Base-by-base conservation (phyloP, 92 coral and sea anemone genomes). In the Micromussa lordhowensis region DNA sequence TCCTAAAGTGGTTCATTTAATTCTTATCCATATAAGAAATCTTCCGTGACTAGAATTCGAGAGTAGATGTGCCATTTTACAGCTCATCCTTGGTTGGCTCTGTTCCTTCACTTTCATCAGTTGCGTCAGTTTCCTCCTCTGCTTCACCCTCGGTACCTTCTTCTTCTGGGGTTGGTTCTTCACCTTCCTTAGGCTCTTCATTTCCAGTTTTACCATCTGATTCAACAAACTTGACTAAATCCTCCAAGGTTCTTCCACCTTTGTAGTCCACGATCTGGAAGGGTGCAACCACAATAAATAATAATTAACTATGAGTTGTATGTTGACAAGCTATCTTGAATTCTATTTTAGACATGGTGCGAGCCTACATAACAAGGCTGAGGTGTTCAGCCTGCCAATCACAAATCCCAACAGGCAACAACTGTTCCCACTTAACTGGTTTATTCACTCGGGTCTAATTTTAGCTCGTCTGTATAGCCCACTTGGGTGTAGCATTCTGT, bases 201-300 rank as follows among this genome's bases (percentile, higher is more conserved):
- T 94, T 94, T 30, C 92, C 93, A 57, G 89, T 98, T 84, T 97
- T 97, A 32, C 99, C 99, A 32, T 96, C 99, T 31, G 96, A 90
- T 68, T 96, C 92, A 30, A 97, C 54, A 88, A 97, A 97, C 89
- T 96, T 97, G 53, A 91, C 93, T 59, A 97, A 86, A 90, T 94
- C 98, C 1, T 97, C 99, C 68, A 96, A 89, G 17, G 97, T 94
- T 83, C 99, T 85, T 57, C 99, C 99, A 73, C 99, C 99, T 86
- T 93, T 94, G 86, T 97, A 97, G 84, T 97, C 99, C 34, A 97
- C 95, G 77, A 89, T 88, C 98, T 97, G 92, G 51, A 51, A 38
- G 68, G 28, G 79, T 22, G 32, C 38, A 36, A 68, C 16, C 72
- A 83, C 32, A 75, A 29, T 61, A 38, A 17, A 63, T 58, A 57